Conservation (phyloP, 2,797 vertebrate species). For the Neopelma chrysocephalum region DNA sequence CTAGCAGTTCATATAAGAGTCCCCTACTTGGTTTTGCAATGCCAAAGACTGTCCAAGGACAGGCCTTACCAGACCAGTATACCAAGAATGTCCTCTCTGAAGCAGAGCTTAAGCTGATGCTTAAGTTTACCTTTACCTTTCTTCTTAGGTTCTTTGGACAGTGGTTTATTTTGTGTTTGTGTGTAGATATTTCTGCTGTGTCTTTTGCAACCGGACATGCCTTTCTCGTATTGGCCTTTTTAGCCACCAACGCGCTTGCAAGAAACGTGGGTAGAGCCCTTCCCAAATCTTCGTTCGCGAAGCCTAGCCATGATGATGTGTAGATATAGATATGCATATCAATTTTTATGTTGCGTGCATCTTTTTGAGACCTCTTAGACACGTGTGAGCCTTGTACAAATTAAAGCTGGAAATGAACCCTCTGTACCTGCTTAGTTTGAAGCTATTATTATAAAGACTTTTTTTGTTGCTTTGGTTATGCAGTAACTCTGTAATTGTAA, state of each 20-base stretch:
- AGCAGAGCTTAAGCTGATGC: background rate
- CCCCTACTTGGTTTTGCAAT: background rate
- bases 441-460: background rate
- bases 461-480: background rate
- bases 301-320: too few relatives aligned
- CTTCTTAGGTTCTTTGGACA: background rate
- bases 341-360: background rate
- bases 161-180: accelerated
- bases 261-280: too few relatives aligned
- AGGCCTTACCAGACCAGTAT: background rate
- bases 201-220: too few relatives aligned
- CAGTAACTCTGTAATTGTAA: background rate
- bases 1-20: background rate
- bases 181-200: accelerated
- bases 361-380: background rate
- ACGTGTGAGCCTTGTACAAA: background rate
- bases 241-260: too few relatives aligned
- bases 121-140: background rate
- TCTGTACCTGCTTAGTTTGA: background rate
- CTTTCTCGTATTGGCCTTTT: too few relatives aligned
- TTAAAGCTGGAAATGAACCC: background rate
- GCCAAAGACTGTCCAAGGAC: background rate
- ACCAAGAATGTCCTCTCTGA: background rate
- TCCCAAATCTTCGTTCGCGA: too few relatives aligned
- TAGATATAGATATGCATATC: background rate